phyloP scores from a whole-genome alignment of 2,888 invertebrate genomes.

The Bibio marci region DNA sequence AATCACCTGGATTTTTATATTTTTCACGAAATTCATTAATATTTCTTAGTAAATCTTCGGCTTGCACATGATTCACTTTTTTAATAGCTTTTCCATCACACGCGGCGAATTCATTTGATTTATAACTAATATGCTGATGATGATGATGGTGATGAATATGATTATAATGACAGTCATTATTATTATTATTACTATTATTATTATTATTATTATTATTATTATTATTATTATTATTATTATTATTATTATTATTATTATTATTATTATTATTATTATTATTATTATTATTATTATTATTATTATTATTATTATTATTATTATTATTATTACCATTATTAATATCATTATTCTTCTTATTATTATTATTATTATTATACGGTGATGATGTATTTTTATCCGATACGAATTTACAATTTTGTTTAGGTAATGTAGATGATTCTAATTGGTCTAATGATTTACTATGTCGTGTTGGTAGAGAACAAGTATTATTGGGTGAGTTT shows the following conservation, averaged over 20 bases:
- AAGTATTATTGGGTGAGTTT: conserved; percentile 18
- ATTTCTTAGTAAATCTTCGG: conserved; percentile 38
- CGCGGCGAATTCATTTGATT: no score
- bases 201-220: no score
- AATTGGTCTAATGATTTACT: conserved; percentile 71
- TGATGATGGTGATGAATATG: conserved; percentile 4
- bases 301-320: no score
- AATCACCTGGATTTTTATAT: conserved; percentile 39
- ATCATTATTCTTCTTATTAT: conserved; percentile 2
- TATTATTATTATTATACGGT: not conserved
- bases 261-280: no score
- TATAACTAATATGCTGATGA: no score
- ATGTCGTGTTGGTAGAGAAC: conserved; percentile 50
- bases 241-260: no score
- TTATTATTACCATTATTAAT: conserved; percentile 8
- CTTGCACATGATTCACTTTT: conserved; percentile 25
- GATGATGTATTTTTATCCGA: no score
- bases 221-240: no score
- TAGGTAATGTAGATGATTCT: conserved; percentile 28
- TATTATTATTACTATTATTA: not conserved
- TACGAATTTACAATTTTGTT: conserved; percentile 30
- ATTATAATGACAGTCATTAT: not conserved
- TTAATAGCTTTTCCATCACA: no score
- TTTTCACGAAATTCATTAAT: conserved; percentile 45
- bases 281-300: no score